A percentile compares a stretch with the other conserved stretches of the same genome.
Evolutionary conservation across 2,888 invertebrate species (phyloP).

Genomic region (Hirtodrosophila duncani): DNA sequence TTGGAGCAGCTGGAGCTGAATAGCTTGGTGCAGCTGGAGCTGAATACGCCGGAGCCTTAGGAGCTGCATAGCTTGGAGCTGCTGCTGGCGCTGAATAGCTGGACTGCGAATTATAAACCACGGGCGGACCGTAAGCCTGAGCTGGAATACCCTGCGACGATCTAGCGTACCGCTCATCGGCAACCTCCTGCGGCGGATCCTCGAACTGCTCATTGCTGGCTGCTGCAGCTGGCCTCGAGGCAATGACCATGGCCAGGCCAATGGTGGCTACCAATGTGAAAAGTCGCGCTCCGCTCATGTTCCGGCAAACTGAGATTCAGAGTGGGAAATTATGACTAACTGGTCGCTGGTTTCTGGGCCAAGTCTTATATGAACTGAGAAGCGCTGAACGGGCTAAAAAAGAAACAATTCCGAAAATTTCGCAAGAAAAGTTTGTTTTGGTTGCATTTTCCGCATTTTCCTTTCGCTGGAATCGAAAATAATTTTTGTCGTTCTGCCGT

Average conservation of each 20-base stretch:
- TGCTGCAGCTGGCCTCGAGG: neutral
- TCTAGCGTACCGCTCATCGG: constrained; percentile 33
- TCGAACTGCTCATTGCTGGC: constrained; percentile 29
- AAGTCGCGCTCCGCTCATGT: constrained; percentile 38
- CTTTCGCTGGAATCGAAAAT: constrained; percentile 14
- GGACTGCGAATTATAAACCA: constrained; percentile 41
- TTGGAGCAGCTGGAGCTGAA: constrained; percentile 9
- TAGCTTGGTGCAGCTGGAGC: constrained; percentile 14
- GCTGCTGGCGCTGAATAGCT: constrained; percentile 30
- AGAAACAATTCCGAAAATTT: constrained; percentile 11
- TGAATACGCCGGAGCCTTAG: constrained; percentile 6
- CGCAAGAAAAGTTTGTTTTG: neutral
- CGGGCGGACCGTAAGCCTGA: constrained; percentile 49
- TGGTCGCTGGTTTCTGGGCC: neutral
- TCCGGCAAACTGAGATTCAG: too few relatives aligned
- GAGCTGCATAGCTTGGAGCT: constrained; percentile 1
- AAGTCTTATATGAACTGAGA: constrained; percentile 41
- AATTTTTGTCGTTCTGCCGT: constrained; percentile 1
- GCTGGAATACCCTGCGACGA: constrained; percentile 32
- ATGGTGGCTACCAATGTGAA: constrained; percentile 19
- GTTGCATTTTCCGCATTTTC: too few relatives aligned
- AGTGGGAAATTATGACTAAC: constrained; percentile 25
- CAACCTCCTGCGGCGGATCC: constrained; percentile 35
- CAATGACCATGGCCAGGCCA: constrained; percentile 25
- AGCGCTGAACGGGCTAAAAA: constrained; percentile 33